A percentile compares a stretch with the other conserved stretches of the same genome.
phyloP scores from a whole-genome alignment of 1,140 invertebrate genomes.

The Planococcus citri region DNA sequence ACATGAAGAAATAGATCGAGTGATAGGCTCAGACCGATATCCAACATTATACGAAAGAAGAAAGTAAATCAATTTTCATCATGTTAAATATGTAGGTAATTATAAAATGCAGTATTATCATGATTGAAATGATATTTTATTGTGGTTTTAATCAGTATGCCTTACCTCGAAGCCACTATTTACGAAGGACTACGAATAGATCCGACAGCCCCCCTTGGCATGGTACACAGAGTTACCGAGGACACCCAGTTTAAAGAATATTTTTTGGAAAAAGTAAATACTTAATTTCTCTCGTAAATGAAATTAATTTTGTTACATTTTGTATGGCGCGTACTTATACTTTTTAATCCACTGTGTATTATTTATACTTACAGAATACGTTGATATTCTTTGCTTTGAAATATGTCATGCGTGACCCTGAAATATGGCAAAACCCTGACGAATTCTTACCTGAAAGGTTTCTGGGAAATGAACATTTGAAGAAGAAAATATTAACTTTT shows the following conservation, averaged over 20 bases:
- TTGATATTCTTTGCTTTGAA: neutral
- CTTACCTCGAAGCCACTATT: conserved; percentile 40
- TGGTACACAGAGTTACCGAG: conserved; percentile 23
- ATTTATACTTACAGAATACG: neutral
- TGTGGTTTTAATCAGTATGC: conserved; percentile 26
- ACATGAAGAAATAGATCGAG: conserved; percentile 42
- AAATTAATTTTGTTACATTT: too few species aligned
- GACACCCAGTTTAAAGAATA: conserved; percentile 29
- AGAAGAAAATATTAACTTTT: neutral
- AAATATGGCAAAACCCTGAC: neutral
- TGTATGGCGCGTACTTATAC: too few species aligned
- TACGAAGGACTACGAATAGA: conserved; percentile 37
- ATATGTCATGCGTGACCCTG: neutral
- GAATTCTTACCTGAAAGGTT: neutral
- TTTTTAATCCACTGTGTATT: too few species aligned
- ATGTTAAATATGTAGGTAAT: neutral
- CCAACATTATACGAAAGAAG: neutral
- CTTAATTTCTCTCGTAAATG: neutral
- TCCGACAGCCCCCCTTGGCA: conserved; percentile 33
- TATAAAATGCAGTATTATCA: neutral
- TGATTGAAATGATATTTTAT: neutral
- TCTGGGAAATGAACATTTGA: neutral
- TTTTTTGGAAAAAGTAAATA: conserved; percentile 32
- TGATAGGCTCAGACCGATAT: neutral
- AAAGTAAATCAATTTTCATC: neutral